These are phyloP conservation scores for Heliconius eleuchia DNA, from an alignment of 1,140 invertebrate species.

Conservation along the genomic window DNA sequence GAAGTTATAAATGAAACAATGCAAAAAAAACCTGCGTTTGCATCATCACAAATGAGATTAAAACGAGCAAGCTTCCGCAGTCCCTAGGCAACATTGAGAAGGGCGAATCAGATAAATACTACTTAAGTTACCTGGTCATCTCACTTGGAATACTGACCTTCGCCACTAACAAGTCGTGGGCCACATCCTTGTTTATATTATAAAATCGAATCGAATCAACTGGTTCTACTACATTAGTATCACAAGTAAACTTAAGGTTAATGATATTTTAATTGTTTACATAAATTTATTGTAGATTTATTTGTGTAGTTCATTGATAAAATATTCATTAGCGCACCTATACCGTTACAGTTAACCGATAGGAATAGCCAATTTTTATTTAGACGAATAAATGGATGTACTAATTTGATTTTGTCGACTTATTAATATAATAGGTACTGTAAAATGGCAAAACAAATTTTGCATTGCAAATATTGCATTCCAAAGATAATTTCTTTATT, in stretches of 20 bases:
- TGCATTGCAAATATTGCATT: not conserved
- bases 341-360: not conserved
- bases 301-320: not conserved
- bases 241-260: conserved; percentile 1
- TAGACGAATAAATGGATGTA: no score
- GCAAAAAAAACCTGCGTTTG: not conserved
- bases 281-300: not conserved
- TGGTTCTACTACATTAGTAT: not conserved
- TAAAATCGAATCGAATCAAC: conserved; percentile 26
- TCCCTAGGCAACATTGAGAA: conserved; percentile 19
- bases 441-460: not conserved
- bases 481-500: not conserved
- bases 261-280: conserved; percentile 1
- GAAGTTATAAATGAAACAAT: conserved; percentile 1
- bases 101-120: conserved; percentile 16
- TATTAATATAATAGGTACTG: not conserved
- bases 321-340: not conserved
- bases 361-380: not conserved
- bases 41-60: conserved; percentile 5
- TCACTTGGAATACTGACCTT: conserved; percentile 18
- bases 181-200: conserved; percentile 36
- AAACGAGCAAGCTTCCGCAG: conserved; percentile 14
- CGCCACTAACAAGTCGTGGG: conserved; percentile 25
- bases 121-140: conserved; percentile 15
- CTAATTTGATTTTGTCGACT: no score